These are phyloP conservation scores for Apteryx mantelli DNA, from an alignment of 2,113 vertebrate genomes.

Conservation along the genomic window DNA sequence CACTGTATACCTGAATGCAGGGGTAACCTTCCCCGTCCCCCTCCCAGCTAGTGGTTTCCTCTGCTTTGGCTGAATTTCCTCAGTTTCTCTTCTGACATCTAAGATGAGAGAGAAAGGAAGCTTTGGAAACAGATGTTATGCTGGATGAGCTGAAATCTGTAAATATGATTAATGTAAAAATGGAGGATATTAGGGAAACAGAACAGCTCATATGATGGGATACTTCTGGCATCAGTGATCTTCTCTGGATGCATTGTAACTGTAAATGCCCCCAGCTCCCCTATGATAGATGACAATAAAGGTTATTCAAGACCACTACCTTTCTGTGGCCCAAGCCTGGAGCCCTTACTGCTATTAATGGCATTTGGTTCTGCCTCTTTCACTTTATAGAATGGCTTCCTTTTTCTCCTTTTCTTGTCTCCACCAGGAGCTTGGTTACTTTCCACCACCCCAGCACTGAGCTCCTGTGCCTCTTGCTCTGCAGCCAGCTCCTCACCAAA, in stretches of 20 bases:
- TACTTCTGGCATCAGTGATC: not conserved
- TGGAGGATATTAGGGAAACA: not conserved
- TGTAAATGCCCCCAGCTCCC: not conserved
- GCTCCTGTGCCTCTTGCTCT: fast-evolving
- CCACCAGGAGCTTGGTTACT: not conserved
- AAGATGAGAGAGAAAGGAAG: not conserved
- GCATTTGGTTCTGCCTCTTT: not conserved
- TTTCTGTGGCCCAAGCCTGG: too few species aligned
- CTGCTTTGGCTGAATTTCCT: not conserved
- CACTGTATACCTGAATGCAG: not conserved
- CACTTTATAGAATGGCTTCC: not conserved
- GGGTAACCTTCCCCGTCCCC: not conserved
- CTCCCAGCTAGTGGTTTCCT: not conserved
- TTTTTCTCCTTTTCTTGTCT: not conserved
- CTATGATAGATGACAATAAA: not conserved
- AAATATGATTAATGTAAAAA: not conserved
- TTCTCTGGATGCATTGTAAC: not conserved
- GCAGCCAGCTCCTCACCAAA: not conserved
- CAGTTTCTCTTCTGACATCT: not conserved
- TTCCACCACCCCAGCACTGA: not conserved
- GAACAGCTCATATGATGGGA: not conserved
- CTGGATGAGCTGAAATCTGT: not conserved
- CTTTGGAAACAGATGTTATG: not conserved
- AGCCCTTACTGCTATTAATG: not conserved
- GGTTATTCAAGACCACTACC: not conserved